These are phyloP conservation scores for Griposia aprilina DNA, from an alignment of 2,888 invertebrate species.

Conservation along the genomic window DNA sequence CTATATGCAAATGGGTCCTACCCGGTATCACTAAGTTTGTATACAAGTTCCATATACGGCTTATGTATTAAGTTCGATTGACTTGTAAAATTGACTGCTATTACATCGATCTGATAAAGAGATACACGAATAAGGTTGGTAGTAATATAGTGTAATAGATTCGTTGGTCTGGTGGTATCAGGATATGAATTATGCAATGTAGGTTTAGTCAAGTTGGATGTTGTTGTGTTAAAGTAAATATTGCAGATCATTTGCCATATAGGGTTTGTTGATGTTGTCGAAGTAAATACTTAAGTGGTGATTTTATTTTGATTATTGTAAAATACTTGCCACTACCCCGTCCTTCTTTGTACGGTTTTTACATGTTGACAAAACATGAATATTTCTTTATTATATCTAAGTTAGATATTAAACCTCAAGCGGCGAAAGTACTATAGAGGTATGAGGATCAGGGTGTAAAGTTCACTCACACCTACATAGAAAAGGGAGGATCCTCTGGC, in stretches of 20 bases:
- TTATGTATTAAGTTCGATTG: slow-evolving; percentile 65
- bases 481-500: too few species aligned
- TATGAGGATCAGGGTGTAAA: too few species aligned
- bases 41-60: slow-evolving; percentile 70
- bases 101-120: slow-evolving; percentile 56
- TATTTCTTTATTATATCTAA: too few species aligned
- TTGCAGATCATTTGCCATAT: background rate
- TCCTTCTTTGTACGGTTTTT: too few species aligned
- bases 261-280: background rate
- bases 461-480: too few species aligned
- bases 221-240: slow-evolving; percentile 23
- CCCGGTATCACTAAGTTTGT: slow-evolving; percentile 71
- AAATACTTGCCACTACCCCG: too few species aligned
- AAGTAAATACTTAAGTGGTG: background rate
- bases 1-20: slow-evolving; percentile 76
- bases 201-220: slow-evolving; percentile 17
- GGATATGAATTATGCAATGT: slow-evolving; percentile 42
- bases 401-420: too few species aligned
- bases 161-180: slow-evolving; percentile 30
- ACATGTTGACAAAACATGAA: too few species aligned
- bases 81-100: slow-evolving; percentile 71
- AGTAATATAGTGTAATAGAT: slow-evolving; percentile 39
- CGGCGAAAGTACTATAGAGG: too few species aligned
- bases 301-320: background rate
- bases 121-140: slow-evolving; percentile 50